phyloP scores from a whole-genome alignment of 2,113 vertebrate genomes.

The Scophthalmus maximus region DNA sequence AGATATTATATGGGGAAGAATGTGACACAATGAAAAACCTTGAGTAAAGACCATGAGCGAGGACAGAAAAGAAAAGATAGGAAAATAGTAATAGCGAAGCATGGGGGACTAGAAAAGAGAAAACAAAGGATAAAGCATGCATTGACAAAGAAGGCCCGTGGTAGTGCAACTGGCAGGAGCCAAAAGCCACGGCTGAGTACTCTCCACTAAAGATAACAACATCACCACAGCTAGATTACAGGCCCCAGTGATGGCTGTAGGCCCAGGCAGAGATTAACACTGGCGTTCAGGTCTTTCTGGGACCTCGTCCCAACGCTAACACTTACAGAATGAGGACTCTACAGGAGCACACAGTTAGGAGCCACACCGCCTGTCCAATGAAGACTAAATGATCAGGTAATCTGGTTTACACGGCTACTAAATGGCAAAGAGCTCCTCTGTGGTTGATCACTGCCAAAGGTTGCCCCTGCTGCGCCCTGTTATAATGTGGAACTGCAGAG shows the following conservation, averaged over 20 bases:
- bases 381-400: conserved; percentile 71
- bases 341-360: conserved; percentile 51
- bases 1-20: neutral
- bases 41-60: conserved; percentile 8
- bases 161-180: conserved; percentile 28
- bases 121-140: conserved; percentile 33
- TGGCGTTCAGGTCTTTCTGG: conserved; percentile 61
- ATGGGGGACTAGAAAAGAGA: neutral
- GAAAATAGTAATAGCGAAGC: conserved; percentile 11
- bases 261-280: conserved; percentile 68
- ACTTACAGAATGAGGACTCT: conserved; percentile 66
- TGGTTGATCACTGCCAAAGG: conserved; percentile 61
- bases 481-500: conserved; percentile 54
- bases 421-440: conserved; percentile 59
- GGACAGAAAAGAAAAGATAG: neutral
- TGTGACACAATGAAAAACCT: conserved; percentile 12
- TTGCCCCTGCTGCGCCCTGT: conserved; percentile 44
- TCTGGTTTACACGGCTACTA: conserved; percentile 68
- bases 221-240: conserved; percentile 59
- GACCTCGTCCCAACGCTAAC: conserved; percentile 64
- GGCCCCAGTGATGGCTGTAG: conserved; percentile 60
- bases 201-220: conserved; percentile 66
- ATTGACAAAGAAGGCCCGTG: conserved; percentile 31
- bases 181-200: conserved; percentile 60
- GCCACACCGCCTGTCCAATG: conserved; percentile 60